Percentiles rank a stretch among this genome's conserved stretches.
Evolutionary conservation across 2,113 vertebrate genomes (phyloP).

Genomic region (Uria lomvia): DNA sequence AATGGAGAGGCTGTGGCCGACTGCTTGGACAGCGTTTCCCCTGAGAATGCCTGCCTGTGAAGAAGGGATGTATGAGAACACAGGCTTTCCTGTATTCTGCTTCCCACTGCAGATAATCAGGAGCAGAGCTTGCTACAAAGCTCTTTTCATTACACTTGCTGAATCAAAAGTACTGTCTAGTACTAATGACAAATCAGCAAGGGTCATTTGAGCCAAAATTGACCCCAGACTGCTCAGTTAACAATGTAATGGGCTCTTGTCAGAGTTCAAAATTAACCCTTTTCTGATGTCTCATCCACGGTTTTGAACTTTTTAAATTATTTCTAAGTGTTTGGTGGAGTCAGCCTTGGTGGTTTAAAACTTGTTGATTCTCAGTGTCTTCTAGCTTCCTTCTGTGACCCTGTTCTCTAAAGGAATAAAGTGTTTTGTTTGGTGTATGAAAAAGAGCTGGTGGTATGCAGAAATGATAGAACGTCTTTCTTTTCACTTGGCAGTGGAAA

Average conservation of each 20-base stretch:
- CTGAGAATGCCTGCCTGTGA: constrained; percentile 17
- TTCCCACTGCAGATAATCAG: constrained; percentile 26
- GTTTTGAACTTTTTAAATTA: neutral
- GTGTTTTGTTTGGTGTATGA: neutral
- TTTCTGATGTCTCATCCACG: neutral
- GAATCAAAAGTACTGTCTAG: constrained; percentile 52
- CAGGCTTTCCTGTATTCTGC: constrained; percentile 38
- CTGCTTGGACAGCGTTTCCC: constrained; percentile 14
- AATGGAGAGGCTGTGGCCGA: neutral
- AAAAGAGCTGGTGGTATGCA: neutral
- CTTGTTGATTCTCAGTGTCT: neutral
- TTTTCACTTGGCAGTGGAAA: constrained; percentile 84
- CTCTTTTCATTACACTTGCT: constrained; percentile 53
- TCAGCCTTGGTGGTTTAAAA: neutral
- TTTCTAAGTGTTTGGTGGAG: neutral
- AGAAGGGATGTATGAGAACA: neutral
- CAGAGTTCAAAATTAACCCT: neutral
- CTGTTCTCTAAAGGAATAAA: neutral
- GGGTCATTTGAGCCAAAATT: neutral
- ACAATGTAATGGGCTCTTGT: neutral
- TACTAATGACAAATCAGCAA: constrained; percentile 40
- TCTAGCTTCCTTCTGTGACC: neutral
- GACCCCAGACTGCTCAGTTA: neutral
- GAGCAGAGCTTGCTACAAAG: constrained; percentile 37
- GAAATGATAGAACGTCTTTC: neutral